Percentiles rank a stretch among this genome's conserved stretches.
These are phyloP conservation scores for Clangula hyemalis DNA, from an alignment of 2,797 vertebrate species.

Conservation along the genomic window DNA sequence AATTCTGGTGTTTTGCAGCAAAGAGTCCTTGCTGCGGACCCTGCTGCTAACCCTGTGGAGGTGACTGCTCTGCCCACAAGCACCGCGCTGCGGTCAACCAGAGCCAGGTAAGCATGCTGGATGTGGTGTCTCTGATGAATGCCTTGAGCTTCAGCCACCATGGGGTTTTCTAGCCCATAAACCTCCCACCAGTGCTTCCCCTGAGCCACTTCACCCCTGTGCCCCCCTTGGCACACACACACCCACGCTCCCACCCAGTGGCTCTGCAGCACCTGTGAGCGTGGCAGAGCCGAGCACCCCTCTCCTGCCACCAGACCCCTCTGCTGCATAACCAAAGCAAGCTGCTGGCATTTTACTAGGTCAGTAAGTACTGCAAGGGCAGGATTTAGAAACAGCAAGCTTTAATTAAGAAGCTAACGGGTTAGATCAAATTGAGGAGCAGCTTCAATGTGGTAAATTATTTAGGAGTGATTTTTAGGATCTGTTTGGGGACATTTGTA, in stretches of 20 bases:
- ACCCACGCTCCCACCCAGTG: background rate
- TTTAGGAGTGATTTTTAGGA: background rate
- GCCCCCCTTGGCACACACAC: background rate
- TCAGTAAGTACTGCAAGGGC: background rate
- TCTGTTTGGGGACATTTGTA: background rate
- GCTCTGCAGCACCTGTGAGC: background rate
- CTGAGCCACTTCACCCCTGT: background rate
- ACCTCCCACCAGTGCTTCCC: background rate
- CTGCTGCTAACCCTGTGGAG: background rate
- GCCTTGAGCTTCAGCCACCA: background rate
- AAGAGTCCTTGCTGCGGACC: background rate
- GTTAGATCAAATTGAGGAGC: background rate
- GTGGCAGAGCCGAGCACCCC: background rate
- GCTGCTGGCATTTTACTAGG: background rate
- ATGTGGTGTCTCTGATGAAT: background rate
- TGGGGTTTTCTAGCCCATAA: background rate
- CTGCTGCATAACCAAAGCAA: background rate
- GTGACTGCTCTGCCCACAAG: background rate
- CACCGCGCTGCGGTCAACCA: background rate
- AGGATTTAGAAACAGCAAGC: background rate
- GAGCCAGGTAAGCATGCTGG: rapidly evolving
- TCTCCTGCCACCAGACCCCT: background rate
- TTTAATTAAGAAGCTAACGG: background rate
- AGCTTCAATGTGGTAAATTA: background rate
- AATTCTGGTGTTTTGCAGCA: background rate